Evolutionary conservation across 2,888 invertebrate genomes (phyloP), one percentile per base, ranked within the genome.

Genomic region (Chouioia cunea): DNA sequence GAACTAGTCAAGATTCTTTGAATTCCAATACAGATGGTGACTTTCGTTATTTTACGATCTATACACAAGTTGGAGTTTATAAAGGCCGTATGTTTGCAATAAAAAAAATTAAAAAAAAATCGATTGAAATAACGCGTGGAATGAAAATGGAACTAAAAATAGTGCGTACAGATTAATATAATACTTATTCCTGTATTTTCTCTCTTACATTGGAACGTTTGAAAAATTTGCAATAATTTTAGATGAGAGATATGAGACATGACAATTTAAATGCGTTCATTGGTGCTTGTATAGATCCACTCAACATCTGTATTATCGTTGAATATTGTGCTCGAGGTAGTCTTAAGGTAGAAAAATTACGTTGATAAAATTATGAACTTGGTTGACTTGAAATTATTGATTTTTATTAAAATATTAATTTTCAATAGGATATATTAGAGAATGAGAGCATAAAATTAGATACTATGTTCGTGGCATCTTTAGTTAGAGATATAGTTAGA

Each of bases 401-500:
- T 56, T 85, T 53, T n/a, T n/a, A n/a, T n/a, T n/a, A n/a, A n/a
- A n/a, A n/a, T n/a, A n/a, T n/a, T n/a, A n/a, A n/a, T n/a, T n/a
- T n/a, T n/a, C n/a, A n/a, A n/a, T 87, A 95, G 93, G 95, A 99
- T 85, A 95, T 98, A 79, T 87, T 99, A 71, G 95, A 96, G 83
- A 97, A 98, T 84, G 95, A 96, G 82, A 97, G 98, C 84, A 93
- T 98, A 76, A 97, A 97, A 87, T 88, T 97, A 81, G 98, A 98
- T 86, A 94, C 94, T 82, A 96, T 98, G 94, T 98, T 98, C 86
- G 93, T 96, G 76, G 97, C 97, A 27, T 97, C 97, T 8, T 89
- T 98, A 75, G 93, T 97, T 15, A 96, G 94, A 66, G 98, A 98
- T 86, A 94, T 99, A 76, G 92, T 98, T 80, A 90, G 96, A 88